Evolutionary conservation across 2,888 invertebrate species (phyloP).

Genomic region (Campopleginae sp.): DNA sequence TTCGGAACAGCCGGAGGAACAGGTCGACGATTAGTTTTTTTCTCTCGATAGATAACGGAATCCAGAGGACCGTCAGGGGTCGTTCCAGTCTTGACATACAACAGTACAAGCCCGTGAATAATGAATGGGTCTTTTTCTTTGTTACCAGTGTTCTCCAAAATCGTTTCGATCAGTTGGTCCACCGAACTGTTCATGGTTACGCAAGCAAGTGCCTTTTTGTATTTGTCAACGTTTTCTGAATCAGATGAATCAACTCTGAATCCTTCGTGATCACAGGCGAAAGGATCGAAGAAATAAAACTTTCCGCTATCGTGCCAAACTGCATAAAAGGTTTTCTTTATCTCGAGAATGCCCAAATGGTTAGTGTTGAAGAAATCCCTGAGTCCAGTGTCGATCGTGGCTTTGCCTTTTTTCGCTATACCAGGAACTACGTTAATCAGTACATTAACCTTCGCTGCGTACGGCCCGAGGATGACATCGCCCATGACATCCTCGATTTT

Average conservation of each 20-base stretch:
- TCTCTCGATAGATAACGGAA: slow-evolving; percentile 78
- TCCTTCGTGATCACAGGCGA: slow-evolving; percentile 79
- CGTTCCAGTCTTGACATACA: slow-evolving; percentile 79
- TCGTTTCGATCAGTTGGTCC: slow-evolving; percentile 76
- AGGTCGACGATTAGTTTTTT: slow-evolving; percentile 77
- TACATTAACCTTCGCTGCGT: slow-evolving; percentile 79
- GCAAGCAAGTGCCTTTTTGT: slow-evolving; percentile 72
- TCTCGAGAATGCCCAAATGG: slow-evolving; percentile 76
- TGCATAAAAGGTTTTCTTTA: slow-evolving; percentile 78
- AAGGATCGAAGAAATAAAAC: slow-evolving; percentile 81
- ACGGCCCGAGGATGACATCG: slow-evolving; percentile 80
- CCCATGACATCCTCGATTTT: slow-evolving; percentile 76
- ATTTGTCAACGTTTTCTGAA: slow-evolving; percentile 68
- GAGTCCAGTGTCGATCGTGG: slow-evolving; percentile 73
- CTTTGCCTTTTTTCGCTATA: slow-evolving; percentile 74
- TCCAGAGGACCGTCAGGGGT: slow-evolving; percentile 71
- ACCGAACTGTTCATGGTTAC: slow-evolving; percentile 80
- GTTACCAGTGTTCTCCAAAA: slow-evolving; percentile 78
- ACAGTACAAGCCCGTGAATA: slow-evolving; percentile 77
- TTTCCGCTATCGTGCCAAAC: slow-evolving; percentile 80
- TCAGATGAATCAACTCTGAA: slow-evolving; percentile 73
- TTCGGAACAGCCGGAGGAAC: slow-evolving; percentile 45
- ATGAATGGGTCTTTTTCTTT: slow-evolving; percentile 79
- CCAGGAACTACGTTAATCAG: slow-evolving; percentile 77
- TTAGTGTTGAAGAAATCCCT: slow-evolving; percentile 76